These are phyloP conservation scores for Ephialtes manifestator DNA, from an alignment of 2,888 invertebrate genomes.

Conservation along the genomic window DNA sequence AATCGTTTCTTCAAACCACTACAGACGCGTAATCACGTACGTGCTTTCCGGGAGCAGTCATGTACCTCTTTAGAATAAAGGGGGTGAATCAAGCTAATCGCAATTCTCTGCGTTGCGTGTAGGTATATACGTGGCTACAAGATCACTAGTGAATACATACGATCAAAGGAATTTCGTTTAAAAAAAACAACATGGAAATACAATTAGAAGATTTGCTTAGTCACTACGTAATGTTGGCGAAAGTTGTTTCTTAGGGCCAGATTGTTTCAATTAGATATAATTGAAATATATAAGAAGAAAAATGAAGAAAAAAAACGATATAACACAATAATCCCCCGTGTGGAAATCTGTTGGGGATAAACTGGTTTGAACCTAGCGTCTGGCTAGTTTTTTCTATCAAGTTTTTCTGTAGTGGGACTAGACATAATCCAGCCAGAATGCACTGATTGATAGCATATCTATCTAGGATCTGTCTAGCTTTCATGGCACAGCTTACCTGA, in stretches of 20 bases:
- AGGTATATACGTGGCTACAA: conserved; percentile 19
- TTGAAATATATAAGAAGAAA: no score
- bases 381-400: no score
- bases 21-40: conserved; percentile 5
- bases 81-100: not conserved
- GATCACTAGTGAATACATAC: not conserved
- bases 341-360: no score
- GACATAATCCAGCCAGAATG: no score
- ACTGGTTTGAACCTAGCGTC: no score
- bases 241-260: not conserved
- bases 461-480: no score
- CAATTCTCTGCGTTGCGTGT: conserved; percentile 1
- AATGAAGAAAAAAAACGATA: no score
- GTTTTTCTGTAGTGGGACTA: no score
- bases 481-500: no score
- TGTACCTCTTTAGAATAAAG: conserved; percentile 17
- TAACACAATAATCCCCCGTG: no score
- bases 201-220: not conserved
- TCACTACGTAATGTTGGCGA: not conserved
- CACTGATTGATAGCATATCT: no score
- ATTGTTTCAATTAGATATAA: not conserved
- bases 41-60: conserved; percentile 28
- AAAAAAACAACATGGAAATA: conserved; percentile 2
- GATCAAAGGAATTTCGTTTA: not conserved
- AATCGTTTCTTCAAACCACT: conserved; percentile 51